These are phyloP conservation scores for Sitta carolinensis DNA, from an alignment of 2,797 vertebrate species.

Conservation along the genomic window DNA sequence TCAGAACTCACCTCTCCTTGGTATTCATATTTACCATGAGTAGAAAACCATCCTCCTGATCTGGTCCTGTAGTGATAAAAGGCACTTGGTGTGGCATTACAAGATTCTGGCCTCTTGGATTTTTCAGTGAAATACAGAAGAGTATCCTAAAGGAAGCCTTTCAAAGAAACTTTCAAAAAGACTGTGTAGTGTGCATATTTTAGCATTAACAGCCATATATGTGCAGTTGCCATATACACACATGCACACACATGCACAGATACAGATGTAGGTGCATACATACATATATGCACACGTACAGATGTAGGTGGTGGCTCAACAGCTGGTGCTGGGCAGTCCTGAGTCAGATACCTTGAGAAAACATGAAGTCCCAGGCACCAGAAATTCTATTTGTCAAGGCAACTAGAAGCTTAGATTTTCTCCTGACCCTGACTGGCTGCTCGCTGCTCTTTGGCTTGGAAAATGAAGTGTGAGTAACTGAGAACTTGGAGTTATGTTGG, in stretches of 20 bases:
- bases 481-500: not conserved
- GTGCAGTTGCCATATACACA: fast-evolving
- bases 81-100: not conserved
- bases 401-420: not conserved
- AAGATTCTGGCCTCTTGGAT: not conserved
- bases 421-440: not conserved
- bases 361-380: not conserved
- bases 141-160: not conserved
- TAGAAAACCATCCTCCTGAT: not conserved
- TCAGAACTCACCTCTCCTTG: not conserved
- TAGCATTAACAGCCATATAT: not conserved
- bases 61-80: not conserved
- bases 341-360: not conserved
- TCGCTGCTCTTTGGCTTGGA: not conserved
- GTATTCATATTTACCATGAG: not conserved
- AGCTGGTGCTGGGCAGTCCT: not conserved
- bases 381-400: not conserved
- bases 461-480: not conserved
- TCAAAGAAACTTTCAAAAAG: not conserved
- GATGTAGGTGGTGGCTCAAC: not conserved
- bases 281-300: too few species aligned
- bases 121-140: not conserved
- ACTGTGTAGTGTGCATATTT: fast-evolving
- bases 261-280: too few species aligned
- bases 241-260: fast-evolving